phyloP scores from a whole-genome alignment of 2,888 invertebrate species.

The Eucera pruinosa region DNA sequence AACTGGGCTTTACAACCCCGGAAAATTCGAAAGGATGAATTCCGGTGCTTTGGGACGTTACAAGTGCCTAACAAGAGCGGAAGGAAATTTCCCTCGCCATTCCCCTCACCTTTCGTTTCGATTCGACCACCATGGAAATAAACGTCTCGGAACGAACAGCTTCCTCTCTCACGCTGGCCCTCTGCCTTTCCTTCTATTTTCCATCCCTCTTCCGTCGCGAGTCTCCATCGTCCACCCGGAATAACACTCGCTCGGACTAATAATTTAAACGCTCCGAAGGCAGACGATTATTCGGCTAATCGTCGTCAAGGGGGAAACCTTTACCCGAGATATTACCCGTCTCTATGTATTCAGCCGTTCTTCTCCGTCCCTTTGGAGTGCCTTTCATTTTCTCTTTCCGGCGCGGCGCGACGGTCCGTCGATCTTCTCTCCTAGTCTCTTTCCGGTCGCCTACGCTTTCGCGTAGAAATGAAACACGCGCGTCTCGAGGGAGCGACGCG shows the following conservation, averaged over 20 bases:
- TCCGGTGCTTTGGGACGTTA: no score
- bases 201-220: no score
- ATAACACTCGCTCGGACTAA: neutral
- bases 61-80: no score
- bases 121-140: neutral
- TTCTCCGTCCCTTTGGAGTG: neutral
- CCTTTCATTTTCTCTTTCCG: constrained; percentile 5
- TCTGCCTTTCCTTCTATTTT: neutral
- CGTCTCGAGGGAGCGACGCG: constrained; percentile 51
- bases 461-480: constrained; percentile 63
- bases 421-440: neutral
- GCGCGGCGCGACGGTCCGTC: no score
- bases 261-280: constrained; percentile 1
- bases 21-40: no score
- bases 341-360: no score
- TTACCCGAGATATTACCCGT: constrained; percentile 14
- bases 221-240: neutral
- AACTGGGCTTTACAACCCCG: no score
- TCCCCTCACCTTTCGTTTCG: no score
- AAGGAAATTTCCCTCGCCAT: no score
- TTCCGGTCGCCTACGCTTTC: constrained; percentile 20
- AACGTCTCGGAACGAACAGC: neutral
- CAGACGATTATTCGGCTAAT: constrained; percentile 23
- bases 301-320: constrained; percentile 23
- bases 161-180: neutral